Percentiles rank a stretch among this genome's conserved stretches.
Conservation (phyloP, 2,113 vertebrate genomes). For the Oreochromis spilurus region DNA sequence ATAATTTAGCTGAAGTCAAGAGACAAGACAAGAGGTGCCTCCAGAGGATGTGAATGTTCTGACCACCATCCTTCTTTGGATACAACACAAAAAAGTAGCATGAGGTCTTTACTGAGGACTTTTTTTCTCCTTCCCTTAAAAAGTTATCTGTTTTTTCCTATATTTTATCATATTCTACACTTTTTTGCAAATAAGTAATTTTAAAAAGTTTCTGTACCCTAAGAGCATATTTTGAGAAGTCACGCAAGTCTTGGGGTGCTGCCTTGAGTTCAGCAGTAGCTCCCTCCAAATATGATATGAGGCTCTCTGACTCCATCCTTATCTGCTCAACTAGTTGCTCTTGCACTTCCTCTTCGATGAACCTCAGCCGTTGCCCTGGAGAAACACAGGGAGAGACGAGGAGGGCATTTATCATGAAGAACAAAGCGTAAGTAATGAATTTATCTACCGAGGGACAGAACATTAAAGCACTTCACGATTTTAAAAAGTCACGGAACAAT, state of each 20-base stretch:
- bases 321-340: constrained; percentile 60
- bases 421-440: background rate
- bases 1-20: constrained; percentile 15
- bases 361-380: constrained; percentile 63
- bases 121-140: background rate
- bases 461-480: background rate
- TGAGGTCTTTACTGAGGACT: background rate
- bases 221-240: constrained; percentile 65
- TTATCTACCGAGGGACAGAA: background rate
- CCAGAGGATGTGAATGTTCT: background rate
- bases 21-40: background rate
- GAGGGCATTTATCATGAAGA: background rate
- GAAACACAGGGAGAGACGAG: background rate
- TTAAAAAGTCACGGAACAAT: background rate
- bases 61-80: background rate
- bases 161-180: background rate
- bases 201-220: constrained; percentile 54
- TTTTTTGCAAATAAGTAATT: background rate
- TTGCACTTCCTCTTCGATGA: constrained; percentile 59
- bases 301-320: constrained; percentile 37
- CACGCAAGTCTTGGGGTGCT: constrained; percentile 54
- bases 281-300: constrained; percentile 64
- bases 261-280: constrained; percentile 46
- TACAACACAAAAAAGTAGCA: background rate
- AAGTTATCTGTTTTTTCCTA: background rate